Evolutionary conservation across 2,888 invertebrate genomes (phyloP).

Genomic region (Cordilura impudica): DNA sequence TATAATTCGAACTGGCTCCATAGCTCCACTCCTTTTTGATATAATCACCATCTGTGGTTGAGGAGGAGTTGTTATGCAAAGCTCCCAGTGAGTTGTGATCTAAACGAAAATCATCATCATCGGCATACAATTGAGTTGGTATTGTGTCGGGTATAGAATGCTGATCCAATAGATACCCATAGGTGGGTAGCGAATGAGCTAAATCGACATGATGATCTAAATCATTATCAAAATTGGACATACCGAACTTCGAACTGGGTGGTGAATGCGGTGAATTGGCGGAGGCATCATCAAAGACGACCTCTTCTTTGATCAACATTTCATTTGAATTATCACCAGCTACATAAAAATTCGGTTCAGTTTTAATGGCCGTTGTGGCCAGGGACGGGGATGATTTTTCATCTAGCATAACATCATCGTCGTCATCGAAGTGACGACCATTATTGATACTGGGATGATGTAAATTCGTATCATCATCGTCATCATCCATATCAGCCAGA

Average conservation of each 20-base stretch:
- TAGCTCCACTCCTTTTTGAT: conserved; percentile 78
- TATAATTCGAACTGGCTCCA: conserved; percentile 74
- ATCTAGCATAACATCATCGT: conserved; percentile 67
- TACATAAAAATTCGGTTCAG: conserved; percentile 76
- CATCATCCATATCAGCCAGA: conserved; percentile 72
- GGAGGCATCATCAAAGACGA: conserved; percentile 75
- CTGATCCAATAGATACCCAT: conserved; percentile 76
- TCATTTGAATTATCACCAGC: conserved; percentile 77
- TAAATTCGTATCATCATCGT: conserved; percentile 70
- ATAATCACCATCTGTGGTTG: conserved; percentile 76
- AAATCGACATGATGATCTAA: conserved; percentile 76
- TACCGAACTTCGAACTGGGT: conserved; percentile 76
- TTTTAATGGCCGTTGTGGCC: conserved; percentile 76
- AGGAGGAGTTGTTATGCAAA: conserved; percentile 74
- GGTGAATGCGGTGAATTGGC: conserved; percentile 76
- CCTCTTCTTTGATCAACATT: conserved; percentile 77
- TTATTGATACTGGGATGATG: conserved; percentile 58
- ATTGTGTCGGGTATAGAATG: conserved; percentile 77
- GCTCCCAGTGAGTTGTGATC: conserved; percentile 76
- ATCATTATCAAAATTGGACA: conserved; percentile 76
- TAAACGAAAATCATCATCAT: conserved; percentile 76
- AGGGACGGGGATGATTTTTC: conserved; percentile 77
- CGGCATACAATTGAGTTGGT: conserved; percentile 76
- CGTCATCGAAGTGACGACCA: conserved; percentile 60
- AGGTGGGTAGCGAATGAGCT: conserved; percentile 75